phyloP scores from a whole-genome alignment of 2,797 vertebrate species.

The Gymnoscopelus microlampas region DNA sequence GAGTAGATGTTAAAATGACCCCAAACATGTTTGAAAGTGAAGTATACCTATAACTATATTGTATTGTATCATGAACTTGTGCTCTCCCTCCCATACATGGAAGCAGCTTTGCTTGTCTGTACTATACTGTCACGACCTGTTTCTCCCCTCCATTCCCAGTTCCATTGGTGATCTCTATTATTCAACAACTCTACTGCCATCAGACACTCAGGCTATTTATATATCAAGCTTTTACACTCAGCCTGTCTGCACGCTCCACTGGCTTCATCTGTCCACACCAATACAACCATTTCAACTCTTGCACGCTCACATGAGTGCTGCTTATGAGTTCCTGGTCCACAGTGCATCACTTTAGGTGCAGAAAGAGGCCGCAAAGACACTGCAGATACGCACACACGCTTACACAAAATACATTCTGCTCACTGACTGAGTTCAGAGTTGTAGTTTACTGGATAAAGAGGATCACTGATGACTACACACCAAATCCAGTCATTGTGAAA shows the following conservation, averaged over 20 bases:
- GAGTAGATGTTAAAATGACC: too few relatives aligned
- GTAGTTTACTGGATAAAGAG: too few relatives aligned
- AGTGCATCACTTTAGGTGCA: slow-evolving; percentile 8
- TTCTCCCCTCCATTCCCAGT: slow-evolving; percentile 54
- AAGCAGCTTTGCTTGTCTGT: slow-evolving; percentile 35
- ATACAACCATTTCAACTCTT: slow-evolving; percentile 55
- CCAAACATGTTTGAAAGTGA: too few relatives aligned
- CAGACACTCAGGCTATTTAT: slow-evolving; percentile 76
- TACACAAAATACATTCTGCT: too few relatives aligned
- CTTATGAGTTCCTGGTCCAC: slow-evolving; percentile 18
- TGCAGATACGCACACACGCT: neutral
- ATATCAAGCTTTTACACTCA: slow-evolving; percentile 74
- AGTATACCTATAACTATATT: neutral
- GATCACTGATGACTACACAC: too few relatives aligned
- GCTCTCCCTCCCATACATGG: slow-evolving; percentile 14
- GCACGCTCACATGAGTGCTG: slow-evolving; percentile 17
- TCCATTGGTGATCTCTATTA: slow-evolving; percentile 71
- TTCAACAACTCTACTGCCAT: slow-evolving; percentile 74
- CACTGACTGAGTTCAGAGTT: too few relatives aligned
- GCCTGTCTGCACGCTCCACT: slow-evolving; percentile 65
- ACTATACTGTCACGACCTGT: slow-evolving; percentile 42
- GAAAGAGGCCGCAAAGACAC: neutral
- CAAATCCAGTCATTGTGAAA: too few relatives aligned
- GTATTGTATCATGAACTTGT: slow-evolving; percentile 5
- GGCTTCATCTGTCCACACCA: slow-evolving; percentile 65